Percentiles rank a stretch among this genome's conserved stretches.
Evolutionary conservation across 2,113 vertebrate species (phyloP).

Genomic region (Trichomycterus rosablanca): DNA sequence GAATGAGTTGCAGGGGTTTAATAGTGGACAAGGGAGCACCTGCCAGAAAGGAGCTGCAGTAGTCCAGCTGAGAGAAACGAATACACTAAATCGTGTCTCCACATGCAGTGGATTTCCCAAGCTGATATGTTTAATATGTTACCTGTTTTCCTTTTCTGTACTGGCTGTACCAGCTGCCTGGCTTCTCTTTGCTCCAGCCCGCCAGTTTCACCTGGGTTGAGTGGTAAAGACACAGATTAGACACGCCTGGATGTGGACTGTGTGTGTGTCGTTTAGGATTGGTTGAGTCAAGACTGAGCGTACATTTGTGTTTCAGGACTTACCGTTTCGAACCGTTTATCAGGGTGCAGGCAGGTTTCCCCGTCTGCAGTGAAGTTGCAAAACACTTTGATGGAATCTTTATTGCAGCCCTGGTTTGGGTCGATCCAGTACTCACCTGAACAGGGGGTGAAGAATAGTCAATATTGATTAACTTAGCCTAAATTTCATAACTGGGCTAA

Average conservation of each 20-base stretch:
- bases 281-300: constrained; percentile 22
- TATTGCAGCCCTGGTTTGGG: constrained; percentile 86
- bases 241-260: not conserved
- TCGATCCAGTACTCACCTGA: constrained; percentile 94
- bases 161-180: constrained; percentile 84
- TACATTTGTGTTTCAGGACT: constrained; percentile 52
- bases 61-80: too few species aligned
- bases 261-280: not conserved
- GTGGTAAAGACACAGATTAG: constrained; percentile 30
- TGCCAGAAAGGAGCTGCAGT: too few species aligned
- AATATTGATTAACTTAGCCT: too few species aligned
- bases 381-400: constrained; percentile 81
- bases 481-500: too few species aligned
- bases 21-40: too few species aligned
- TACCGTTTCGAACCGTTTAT: constrained; percentile 80
- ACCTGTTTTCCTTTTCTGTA: constrained; percentile 86
- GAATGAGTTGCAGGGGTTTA: too few species aligned
- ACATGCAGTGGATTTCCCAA: too few species aligned
- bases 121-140: too few species aligned
- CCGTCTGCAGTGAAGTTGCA: constrained; percentile 90
- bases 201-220: constrained; percentile 78
- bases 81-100: too few species aligned
- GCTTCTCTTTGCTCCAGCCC: constrained; percentile 83
- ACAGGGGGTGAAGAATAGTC: constrained; percentile 15
- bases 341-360: constrained; percentile 84